These are phyloP conservation scores for Tapirus terrestris DNA, from an alignment of 2,113 vertebrate species.

Conservation along the genomic window DNA sequence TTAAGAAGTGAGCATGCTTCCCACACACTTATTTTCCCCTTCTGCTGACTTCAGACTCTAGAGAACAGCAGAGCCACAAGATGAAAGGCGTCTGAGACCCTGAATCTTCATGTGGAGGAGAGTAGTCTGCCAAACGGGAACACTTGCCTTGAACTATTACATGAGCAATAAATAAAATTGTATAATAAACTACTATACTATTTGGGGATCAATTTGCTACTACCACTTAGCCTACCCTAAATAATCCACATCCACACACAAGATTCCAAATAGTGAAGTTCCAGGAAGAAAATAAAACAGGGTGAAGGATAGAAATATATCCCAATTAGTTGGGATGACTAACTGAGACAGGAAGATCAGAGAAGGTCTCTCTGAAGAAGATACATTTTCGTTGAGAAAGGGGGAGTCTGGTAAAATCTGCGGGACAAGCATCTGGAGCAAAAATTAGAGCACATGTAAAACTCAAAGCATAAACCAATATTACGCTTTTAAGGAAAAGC, in stretches of 20 bases:
- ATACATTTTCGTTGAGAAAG: neutral
- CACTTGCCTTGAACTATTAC: neutral
- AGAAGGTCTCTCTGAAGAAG: neutral
- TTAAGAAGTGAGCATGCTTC: neutral
- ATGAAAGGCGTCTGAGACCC: neutral
- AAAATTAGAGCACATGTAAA: neutral
- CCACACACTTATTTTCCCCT: neutral
- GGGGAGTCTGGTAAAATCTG: neutral
- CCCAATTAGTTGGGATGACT: neutral
- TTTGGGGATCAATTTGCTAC: neutral
- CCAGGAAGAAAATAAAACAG: neutral
- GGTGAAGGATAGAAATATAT: neutral
- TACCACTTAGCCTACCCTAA: neutral
- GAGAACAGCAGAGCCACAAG: neutral
- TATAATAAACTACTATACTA: neutral
- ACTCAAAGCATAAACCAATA: neutral
- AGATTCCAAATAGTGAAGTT: neutral
- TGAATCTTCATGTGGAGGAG: neutral
- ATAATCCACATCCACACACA: neutral
- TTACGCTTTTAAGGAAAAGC: neutral
- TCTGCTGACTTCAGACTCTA: neutral
- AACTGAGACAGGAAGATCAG: neutral
- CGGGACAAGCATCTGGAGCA: neutral
- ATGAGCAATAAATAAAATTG: neutral
- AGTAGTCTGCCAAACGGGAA: neutral